Conservation (phyloP, 2,113 vertebrate species). For the Oncorhynchus masou region DNA sequence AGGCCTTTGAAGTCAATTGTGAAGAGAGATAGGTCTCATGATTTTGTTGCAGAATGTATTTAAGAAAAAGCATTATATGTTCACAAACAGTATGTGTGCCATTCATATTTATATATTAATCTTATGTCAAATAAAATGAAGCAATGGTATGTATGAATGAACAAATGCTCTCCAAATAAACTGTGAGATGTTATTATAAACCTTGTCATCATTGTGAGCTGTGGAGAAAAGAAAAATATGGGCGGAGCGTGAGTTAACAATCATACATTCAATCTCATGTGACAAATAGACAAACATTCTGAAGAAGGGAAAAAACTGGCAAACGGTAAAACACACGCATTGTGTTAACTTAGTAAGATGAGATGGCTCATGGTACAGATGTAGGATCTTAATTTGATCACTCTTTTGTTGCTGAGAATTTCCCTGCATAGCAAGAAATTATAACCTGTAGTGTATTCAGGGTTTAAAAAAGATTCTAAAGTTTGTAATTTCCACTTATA, state of each 20-base stretch:
- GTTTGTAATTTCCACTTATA: too few relatives aligned
- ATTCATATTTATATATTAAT: background rate
- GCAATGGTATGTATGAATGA: background rate
- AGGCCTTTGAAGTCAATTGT: background rate
- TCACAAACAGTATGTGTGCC: background rate
- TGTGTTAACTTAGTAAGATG: slow-evolving; percentile 40
- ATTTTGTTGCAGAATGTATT: background rate
- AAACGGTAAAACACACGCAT: slow-evolving; percentile 12
- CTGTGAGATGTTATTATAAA: background rate
- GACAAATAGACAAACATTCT: background rate
- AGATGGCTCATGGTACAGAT: slow-evolving; percentile 14
- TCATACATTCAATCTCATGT: background rate
- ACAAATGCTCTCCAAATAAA: background rate
- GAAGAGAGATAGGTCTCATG: background rate
- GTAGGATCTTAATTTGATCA: too few relatives aligned
- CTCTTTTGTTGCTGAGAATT: too few relatives aligned
- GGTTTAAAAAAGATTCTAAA: too few relatives aligned
- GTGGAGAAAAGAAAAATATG: background rate
- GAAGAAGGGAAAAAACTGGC: background rate
- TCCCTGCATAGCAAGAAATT: too few relatives aligned
- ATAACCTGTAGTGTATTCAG: too few relatives aligned
- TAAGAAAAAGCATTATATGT: background rate
- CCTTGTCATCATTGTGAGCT: background rate
- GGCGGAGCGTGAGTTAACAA: background rate
- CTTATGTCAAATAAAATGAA: background rate